Evolutionary conservation across 2,797 vertebrate genomes (phyloP).

Genomic region (Pipistrellus pipistrellus): DNA sequence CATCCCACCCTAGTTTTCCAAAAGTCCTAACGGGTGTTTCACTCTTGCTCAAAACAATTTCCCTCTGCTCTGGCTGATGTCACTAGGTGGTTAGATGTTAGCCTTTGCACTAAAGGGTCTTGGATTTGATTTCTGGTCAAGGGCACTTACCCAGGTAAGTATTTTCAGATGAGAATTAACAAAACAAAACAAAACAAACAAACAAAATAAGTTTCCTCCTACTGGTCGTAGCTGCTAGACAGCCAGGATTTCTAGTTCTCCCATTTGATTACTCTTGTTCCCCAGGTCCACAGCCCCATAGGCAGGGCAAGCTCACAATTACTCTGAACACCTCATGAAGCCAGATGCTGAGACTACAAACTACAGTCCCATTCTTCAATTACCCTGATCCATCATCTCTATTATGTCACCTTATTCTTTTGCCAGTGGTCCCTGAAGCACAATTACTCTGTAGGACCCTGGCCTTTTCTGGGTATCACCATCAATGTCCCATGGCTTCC

Average conservation of each 20-base stretch:
- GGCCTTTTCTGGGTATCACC: not conserved
- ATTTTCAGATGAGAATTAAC: too few species aligned
- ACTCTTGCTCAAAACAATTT: not conserved
- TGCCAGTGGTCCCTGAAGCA: not conserved
- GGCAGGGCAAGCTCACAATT: not conserved
- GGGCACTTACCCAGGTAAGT: too few species aligned
- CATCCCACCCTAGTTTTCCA: not conserved
- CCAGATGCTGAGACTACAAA: not conserved
- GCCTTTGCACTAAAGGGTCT: too few species aligned
- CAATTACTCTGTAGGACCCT: not conserved
- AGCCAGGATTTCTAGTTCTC: not conserved
- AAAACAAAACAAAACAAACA: too few species aligned
- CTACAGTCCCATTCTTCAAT: not conserved
- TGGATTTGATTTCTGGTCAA: too few species aligned
- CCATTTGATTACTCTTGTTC: not conserved
- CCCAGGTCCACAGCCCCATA: accelerated
- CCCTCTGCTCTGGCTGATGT: too few species aligned
- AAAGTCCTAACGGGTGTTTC: not conserved
- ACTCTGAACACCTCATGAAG: not conserved
- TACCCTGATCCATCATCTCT: not conserved
- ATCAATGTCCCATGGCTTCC: not conserved
- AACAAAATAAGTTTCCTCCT: too few species aligned
- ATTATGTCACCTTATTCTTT: not conserved
- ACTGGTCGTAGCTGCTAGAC: not conserved
- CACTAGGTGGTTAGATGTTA: too few species aligned